These are phyloP conservation scores for Heliconius eleuchia DNA, from an alignment of 1,140 invertebrate species.

Conservation along the genomic window DNA sequence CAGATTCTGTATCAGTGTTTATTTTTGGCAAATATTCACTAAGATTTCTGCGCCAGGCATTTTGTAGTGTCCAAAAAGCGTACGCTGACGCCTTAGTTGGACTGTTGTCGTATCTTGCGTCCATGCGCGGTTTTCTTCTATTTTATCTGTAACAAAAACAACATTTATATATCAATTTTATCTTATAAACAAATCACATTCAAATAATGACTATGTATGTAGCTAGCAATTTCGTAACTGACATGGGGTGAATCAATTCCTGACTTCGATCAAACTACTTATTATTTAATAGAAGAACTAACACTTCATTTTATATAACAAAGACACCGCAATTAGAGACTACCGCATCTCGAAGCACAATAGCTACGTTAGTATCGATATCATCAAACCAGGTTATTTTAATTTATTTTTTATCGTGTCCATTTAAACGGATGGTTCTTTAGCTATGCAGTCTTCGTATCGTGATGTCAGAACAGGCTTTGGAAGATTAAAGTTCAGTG, in stretches of 20 bases:
- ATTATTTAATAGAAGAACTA: constrained; percentile 79
- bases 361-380: constrained; percentile 70
- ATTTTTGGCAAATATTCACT: constrained; percentile 39
- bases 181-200: constrained; percentile 40
- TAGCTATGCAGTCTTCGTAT: constrained; percentile 52
- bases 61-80: constrained; percentile 69
- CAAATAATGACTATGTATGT: constrained; percentile 41
- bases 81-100: constrained; percentile 70
- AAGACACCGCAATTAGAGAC: constrained; percentile 76
- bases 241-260: constrained; percentile 57
- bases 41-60: constrained; percentile 52
- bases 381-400: constrained; percentile 74
- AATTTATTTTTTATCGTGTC: constrained; percentile 79
- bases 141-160: constrained; percentile 73
- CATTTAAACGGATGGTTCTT: constrained; percentile 72
- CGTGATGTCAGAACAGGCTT: constrained; percentile 47
- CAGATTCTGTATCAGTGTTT: constrained; percentile 40
- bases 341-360: constrained; percentile 69
- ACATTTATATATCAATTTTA: constrained; percentile 43
- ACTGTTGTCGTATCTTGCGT: constrained; percentile 66
- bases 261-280: constrained; percentile 64
- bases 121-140: constrained; percentile 72
- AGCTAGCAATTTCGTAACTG: constrained; percentile 60
- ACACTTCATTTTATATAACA: constrained; percentile 80
- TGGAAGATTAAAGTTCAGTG: constrained; percentile 67